Evolutionary conservation across 37 sponge, comb jelly and placozoan species (phyloP), one percentile per base, ranked within the genome.

Genomic region (Bolinopsis microptera): DNA sequence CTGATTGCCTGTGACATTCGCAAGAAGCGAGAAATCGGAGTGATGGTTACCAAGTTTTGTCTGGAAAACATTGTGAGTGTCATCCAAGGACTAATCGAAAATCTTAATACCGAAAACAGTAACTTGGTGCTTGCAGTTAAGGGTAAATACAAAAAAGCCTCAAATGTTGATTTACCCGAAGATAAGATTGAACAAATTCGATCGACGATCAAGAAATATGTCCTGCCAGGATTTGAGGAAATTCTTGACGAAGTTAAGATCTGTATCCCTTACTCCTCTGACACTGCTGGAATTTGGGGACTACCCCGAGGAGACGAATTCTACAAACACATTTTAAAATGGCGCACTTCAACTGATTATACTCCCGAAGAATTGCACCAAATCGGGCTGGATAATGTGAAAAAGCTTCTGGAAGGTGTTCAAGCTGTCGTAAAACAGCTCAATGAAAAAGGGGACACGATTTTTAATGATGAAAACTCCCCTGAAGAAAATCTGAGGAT

Each of bases 381-480:
- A 13, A 5, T 80, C 1, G 83, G 83, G 13, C 38, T 36, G 3
- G 38, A 80, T 5, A 35, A 80, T 2, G 18, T 21, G 13, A 23
- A 32, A 80, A 28, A 34, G 5, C 38, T 80, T 36, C 38, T 80
- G 38, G 16, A 80, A 18, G 38, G 38, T 8, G 3, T 80, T 80
- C 36, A 80, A 8, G 5, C 2, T 3, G 38, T 80, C 13, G 83
- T 80, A 8, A 35, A 35, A 36, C 13, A 80, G 8, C 38, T 80
- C 38, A 80, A 80, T 80, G 83, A 32, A 3, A 80, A 35, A 1
- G 83, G 83, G 31, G 83, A 80, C 23, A 80, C 35, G 83, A 80
- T 38, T 27, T 38, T 80, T 0, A 80, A 23, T 80, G 36, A 35
- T 5, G 36, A 80, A 21, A 27, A 27, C 18, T 27, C 83, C 5